These are phyloP conservation scores for Tiliacea aurago DNA, from an alignment of 2,888 invertebrate species.

Conservation along the genomic window DNA sequence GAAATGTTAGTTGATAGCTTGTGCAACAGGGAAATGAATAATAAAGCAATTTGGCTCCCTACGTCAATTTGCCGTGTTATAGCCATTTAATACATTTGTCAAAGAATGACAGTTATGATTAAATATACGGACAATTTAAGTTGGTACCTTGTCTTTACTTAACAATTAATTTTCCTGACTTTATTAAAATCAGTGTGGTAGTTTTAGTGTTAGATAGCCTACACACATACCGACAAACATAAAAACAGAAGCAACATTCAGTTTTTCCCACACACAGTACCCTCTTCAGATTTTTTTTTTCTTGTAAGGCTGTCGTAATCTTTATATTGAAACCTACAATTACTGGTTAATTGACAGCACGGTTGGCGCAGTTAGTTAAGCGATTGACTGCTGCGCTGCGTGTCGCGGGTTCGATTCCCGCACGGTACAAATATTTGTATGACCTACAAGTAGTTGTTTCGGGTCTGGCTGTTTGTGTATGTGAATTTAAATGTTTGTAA, in stretches of 20 bases:
- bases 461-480: no score
- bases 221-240: neutral
- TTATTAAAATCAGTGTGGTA: neutral
- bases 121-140: neutral
- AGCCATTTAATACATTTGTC: neutral
- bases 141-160: neutral
- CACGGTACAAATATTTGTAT: no score
- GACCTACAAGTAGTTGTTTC: no score
- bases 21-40: no score
- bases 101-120: neutral
- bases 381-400: no score
- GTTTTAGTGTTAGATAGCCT: neutral
- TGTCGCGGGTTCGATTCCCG: no score
- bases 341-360: constrained; percentile 21
- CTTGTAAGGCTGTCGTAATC: constrained; percentile 23
- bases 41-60: neutral
- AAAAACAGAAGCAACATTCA: neutral
- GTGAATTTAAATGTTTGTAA: no score
- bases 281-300: constrained; percentile 20
- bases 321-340: constrained; percentile 21
- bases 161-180: neutral
- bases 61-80: neutral
- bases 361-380: no score
- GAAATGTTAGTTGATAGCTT: neutral
- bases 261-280: neutral